Conservation (phyloP, 1,140 invertebrate genomes). For the Mesaphorura yosii region DNA sequence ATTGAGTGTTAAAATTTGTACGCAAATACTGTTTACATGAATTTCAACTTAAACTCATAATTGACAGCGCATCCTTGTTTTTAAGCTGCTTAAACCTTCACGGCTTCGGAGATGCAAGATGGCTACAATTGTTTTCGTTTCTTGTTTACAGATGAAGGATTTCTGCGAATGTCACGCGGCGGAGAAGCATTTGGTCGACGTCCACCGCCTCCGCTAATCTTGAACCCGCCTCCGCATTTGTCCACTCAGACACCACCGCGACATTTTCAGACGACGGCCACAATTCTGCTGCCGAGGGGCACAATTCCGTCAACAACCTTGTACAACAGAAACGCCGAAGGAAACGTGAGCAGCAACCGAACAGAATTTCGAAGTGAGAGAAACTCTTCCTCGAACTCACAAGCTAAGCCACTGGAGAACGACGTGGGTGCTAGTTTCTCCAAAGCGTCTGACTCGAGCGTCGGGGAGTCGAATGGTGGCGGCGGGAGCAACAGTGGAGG, state of each 20-base stretch:
- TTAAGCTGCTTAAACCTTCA: too few species aligned
- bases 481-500: slow-evolving; percentile 1
- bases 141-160: slow-evolving; percentile 31
- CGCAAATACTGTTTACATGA: too few species aligned
- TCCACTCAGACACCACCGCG: slow-evolving; percentile 24
- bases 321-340: too few species aligned
- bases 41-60: too few species aligned
- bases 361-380: too few species aligned
- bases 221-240: slow-evolving; percentile 27
- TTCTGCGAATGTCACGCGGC: slow-evolving; percentile 32
- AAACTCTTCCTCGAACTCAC: neutral
- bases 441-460: too few species aligned
- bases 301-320: slow-evolving; percentile 13
- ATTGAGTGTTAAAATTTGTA: too few species aligned
- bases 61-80: too few species aligned
- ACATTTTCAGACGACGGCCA: slow-evolving; percentile 13
- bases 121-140: slow-evolving; percentile 10
- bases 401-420: slow-evolving; percentile 27
- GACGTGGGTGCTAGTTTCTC: slow-evolving; percentile 30
- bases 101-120: too few species aligned
- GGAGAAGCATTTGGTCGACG: slow-evolving; percentile 30
- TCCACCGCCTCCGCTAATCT: slow-evolving; percentile 29
- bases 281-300: too few species aligned
- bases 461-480: neutral
- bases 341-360: too few species aligned